Evolutionary conservation across 2,113 vertebrate species (phyloP).

Genomic region (Dipodomys stephensi): DNA sequence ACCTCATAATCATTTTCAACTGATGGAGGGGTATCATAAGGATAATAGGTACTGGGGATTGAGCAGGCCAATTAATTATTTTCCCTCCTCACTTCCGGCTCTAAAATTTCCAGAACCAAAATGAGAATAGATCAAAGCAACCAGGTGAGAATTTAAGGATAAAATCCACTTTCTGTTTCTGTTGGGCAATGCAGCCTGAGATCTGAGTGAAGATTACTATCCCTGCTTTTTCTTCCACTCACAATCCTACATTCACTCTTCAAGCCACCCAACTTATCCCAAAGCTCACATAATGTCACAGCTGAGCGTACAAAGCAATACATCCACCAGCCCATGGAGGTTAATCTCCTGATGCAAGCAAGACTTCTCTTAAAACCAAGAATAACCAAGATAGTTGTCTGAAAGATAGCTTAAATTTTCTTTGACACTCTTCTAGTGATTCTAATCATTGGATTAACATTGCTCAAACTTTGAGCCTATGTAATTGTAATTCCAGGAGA

Average conservation of each 20-base stretch:
- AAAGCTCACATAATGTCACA: neutral
- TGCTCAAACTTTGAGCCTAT: neutral
- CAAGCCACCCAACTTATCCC: neutral
- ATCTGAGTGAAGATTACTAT: neutral
- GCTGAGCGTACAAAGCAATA: neutral
- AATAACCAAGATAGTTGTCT: neutral
- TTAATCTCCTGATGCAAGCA: neutral
- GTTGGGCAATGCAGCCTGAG: neutral
- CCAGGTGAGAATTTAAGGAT: constrained; percentile 6
- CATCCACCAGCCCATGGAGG: rapidly evolving
- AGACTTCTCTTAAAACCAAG: constrained; percentile 21
- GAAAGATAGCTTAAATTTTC: neutral
- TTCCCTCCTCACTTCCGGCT: constrained; percentile 24
- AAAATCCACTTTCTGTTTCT: neutral
- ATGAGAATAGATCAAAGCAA: neutral
- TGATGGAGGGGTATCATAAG: constrained; percentile 53
- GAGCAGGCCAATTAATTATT: constrained; percentile 31
- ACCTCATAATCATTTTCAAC: constrained; percentile 71
- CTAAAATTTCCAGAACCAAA: constrained; percentile 38
- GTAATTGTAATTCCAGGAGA: neutral
- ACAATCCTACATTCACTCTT: neutral
- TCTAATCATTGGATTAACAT: neutral
- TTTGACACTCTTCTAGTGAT: neutral
- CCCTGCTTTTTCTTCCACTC: neutral
- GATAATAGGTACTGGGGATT: constrained; percentile 40